Evolutionary conservation across 2,113 vertebrate genomes (phyloP).

Genomic region (Phoenicopterus ruber): DNA sequence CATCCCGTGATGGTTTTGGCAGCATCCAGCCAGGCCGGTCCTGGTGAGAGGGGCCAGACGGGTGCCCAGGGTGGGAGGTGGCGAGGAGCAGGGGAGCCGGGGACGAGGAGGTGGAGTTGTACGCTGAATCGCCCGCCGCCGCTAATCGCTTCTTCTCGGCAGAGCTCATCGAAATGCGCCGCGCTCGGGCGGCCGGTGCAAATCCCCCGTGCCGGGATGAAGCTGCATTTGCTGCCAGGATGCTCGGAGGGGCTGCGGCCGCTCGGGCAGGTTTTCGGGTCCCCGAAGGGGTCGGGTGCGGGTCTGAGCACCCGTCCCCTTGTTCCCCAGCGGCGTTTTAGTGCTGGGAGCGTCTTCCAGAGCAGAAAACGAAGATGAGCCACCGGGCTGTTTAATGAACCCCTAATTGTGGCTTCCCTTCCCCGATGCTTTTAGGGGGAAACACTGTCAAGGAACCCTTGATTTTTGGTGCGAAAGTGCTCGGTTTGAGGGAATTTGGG

Average conservation of each 20-base stretch:
- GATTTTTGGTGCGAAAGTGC: neutral
- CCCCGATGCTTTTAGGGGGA: accelerated
- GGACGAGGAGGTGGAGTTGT: neutral
- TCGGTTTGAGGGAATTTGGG: neutral
- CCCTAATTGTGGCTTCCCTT: neutral
- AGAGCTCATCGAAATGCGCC: neutral
- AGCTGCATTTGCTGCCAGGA: accelerated
- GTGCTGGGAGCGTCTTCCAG: neutral
- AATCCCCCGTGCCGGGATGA: neutral
- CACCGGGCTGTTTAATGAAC: neutral
- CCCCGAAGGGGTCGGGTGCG: no score
- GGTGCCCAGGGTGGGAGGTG: neutral
- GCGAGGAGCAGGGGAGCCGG: neutral
- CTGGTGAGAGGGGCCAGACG: accelerated
- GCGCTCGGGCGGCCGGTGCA: accelerated
- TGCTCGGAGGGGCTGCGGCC: neutral
- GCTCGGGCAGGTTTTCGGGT: neutral
- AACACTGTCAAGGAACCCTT: accelerated
- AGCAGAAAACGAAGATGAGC: neutral
- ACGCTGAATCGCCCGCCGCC: accelerated
- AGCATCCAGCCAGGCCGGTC: neutral
- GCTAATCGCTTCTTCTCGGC: neutral
- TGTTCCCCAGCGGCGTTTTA: neutral
- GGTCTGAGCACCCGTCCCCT: neutral
- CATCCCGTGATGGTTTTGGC: neutral